Percentiles rank a stretch among this genome's conserved stretches.
phyloP scores from a whole-genome alignment of 2,888 invertebrate species.

The Tetranychus truncatus region DNA sequence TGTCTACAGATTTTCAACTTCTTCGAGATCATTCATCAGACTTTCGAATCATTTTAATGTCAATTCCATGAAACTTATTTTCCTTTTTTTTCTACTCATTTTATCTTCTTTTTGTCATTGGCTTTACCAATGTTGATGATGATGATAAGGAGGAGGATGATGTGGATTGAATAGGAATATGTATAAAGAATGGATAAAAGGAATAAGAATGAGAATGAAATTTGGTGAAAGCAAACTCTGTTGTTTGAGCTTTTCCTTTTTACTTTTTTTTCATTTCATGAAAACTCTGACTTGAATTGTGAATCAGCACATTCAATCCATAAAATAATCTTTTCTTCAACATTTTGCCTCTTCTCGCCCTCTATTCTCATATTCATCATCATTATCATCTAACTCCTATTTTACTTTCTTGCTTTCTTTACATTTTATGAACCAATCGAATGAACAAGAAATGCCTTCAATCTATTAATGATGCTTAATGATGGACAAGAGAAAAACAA shows the following conservation, averaged over 20 bases:
- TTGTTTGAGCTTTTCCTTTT: neutral
- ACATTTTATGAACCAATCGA: too few species aligned
- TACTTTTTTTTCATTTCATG: neutral
- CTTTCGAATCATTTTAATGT: neutral
- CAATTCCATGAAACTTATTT: neutral
- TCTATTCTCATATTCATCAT: constrained; percentile 4
- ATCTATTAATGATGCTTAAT: too few species aligned
- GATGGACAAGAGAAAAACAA: too few species aligned
- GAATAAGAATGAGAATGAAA: neutral
- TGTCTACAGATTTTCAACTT: neutral
- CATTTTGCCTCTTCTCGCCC: too few species aligned
- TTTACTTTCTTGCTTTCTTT: too few species aligned
- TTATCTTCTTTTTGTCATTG: neutral
- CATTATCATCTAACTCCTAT: constrained; percentile 7
- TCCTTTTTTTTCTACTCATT: neutral
- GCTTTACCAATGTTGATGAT: neutral
- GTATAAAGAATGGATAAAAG: neutral
- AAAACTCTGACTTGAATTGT: neutral
- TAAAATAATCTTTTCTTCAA: neutral
- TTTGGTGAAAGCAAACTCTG: neutral
- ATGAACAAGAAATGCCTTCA: too few species aligned
- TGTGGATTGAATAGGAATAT: neutral
- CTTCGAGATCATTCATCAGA: neutral
- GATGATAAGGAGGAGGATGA: constrained; percentile 10
- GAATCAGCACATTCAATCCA: neutral